These are phyloP conservation scores for Pseudochirops corinnae DNA, from an alignment of 2,797 vertebrate species.

Conservation along the genomic window DNA sequence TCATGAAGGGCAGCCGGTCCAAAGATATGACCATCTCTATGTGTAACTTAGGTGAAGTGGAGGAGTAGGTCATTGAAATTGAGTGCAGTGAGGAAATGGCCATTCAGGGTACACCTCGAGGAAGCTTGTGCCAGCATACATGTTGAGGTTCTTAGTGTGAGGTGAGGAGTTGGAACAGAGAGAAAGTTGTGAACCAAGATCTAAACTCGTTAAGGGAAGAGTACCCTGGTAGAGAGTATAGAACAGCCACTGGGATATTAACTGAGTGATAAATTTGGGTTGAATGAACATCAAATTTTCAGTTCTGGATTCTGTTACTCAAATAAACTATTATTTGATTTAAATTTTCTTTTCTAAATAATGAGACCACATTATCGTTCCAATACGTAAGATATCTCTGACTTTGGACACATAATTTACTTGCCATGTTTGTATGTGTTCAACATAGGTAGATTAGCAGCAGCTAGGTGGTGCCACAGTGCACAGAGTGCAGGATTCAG, in stretches of 20 bases:
- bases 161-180: not conserved
- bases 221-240: not conserved
- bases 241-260: not conserved
- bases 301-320: not conserved
- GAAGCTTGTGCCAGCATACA: not conserved
- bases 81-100: not conserved
- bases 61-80: not conserved
- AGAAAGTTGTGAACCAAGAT: not conserved
- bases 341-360: not conserved
- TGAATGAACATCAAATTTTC: not conserved
- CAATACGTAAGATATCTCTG: not conserved
- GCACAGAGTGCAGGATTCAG: not conserved
- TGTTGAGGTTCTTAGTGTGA: not conserved
- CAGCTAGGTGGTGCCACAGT: not conserved
- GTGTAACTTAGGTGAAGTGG: not conserved
- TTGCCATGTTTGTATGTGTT: not conserved
- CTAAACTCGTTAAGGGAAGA: not conserved
- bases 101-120: not conserved
- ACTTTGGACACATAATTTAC: not conserved
- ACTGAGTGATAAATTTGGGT: not conserved
- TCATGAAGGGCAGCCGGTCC: not conserved
- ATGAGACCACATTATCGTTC: not conserved
- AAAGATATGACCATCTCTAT: not conserved
- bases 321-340: not conserved
- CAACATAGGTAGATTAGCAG: too few species aligned